Conservation (phyloP, 2,113 vertebrate species). For the Pterocles gutturalis region DNA sequence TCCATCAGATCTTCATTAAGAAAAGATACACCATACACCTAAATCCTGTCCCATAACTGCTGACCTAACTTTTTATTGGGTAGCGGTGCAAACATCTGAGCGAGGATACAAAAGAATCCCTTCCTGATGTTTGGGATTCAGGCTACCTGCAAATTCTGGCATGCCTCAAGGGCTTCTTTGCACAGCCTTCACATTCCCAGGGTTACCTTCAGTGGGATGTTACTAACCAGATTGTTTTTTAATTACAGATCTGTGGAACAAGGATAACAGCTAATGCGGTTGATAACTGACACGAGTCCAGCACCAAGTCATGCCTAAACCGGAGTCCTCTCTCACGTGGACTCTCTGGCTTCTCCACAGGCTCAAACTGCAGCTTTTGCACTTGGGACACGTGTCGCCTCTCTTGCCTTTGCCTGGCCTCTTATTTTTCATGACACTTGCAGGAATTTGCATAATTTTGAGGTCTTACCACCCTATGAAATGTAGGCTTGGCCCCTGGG, state of each 20-base stretch:
- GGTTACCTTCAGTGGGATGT: not conserved
- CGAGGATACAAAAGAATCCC: no score
- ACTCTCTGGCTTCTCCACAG: rapidly evolving
- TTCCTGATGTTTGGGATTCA: not conserved
- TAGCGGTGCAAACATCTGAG: not conserved
- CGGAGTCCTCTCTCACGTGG: not conserved
- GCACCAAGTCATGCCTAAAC: not conserved
- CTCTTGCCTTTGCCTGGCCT: not conserved
- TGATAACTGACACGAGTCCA: not conserved
- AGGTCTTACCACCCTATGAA: not conserved
- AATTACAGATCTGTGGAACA: not conserved
- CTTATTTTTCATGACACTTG: not conserved
- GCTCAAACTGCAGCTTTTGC: not conserved
- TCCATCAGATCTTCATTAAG: not conserved
- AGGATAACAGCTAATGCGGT: not conserved
- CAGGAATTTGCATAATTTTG: not conserved
- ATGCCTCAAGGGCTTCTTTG: not conserved
- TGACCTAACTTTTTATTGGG: not conserved
- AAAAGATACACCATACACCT: not conserved
- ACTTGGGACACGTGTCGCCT: not conserved
- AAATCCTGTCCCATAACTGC: not conserved
- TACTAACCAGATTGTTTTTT: not conserved
- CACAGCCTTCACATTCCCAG: not conserved
- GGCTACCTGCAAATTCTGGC: not conserved
- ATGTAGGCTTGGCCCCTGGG: not conserved